phyloP scores from a whole-genome alignment of 2,888 invertebrate genomes.

The Drosophila incognita region DNA sequence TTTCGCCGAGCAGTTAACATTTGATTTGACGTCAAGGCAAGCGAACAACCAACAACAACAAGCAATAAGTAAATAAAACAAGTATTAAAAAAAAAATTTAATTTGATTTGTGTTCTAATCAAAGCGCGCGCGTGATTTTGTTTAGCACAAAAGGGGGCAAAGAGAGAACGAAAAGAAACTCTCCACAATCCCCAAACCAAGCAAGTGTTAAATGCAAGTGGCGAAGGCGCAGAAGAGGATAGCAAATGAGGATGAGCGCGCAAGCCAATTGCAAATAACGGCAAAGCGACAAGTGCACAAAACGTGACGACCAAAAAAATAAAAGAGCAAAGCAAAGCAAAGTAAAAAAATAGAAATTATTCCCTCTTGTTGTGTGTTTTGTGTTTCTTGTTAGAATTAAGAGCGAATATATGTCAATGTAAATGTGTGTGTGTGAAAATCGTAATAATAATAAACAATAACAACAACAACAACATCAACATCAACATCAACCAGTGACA shows the following conservation, averaged over 20 bases:
- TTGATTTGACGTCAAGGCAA: slow-evolving; percentile 38
- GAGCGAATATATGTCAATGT: slow-evolving; percentile 31
- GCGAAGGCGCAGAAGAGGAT: slow-evolving; percentile 47
- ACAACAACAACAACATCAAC: slow-evolving; percentile 11
- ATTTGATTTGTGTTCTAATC: slow-evolving; percentile 60
- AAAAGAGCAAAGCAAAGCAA: slow-evolving; percentile 20
- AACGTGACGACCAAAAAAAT: slow-evolving; percentile 56
- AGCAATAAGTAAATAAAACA: slow-evolving; percentile 6
- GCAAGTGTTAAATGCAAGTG: slow-evolving; percentile 60
- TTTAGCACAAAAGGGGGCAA: slow-evolving; percentile 52
- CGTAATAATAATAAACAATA: slow-evolving; percentile 15
- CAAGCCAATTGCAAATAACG: slow-evolving; percentile 64
- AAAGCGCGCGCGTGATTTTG: slow-evolving; percentile 66
- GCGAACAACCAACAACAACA: slow-evolving; percentile 14
- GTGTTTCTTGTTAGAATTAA: slow-evolving; percentile 58
- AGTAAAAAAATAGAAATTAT: slow-evolving; percentile 5
- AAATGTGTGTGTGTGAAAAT: slow-evolving; percentile 15
- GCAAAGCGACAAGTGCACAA: slow-evolving; percentile 64
- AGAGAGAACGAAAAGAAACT: slow-evolving; percentile 37
- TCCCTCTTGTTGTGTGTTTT: slow-evolving; percentile 47
- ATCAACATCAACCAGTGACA: slow-evolving; percentile 16
- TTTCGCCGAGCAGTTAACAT: slow-evolving; percentile 45
- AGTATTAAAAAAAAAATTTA: slow-evolving; percentile 21
- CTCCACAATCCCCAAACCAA: slow-evolving; percentile 10
- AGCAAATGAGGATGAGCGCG: slow-evolving; percentile 33